phyloP scores from a whole-genome alignment of 2,888 invertebrate species.

The Parthenolecanium corni region DNA sequence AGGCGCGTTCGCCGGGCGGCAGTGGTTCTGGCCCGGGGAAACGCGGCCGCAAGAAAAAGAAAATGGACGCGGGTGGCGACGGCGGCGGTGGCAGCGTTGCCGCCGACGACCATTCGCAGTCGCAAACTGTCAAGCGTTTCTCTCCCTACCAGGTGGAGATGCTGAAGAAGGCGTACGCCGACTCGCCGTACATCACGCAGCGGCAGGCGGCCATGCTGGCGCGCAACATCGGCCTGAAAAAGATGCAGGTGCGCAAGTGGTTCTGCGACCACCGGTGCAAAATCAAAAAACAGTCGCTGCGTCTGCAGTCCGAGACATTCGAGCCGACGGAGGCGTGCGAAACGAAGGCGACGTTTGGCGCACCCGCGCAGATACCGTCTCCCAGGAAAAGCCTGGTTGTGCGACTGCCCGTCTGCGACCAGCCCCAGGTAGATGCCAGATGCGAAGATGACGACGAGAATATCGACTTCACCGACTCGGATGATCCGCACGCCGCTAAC shows the following conservation, averaged over 20 bases:
- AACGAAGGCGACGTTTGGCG: neutral
- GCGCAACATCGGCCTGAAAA: slow-evolving; percentile 20
- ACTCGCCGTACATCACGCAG: slow-evolving; percentile 23
- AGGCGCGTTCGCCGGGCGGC: neutral
- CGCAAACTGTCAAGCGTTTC: slow-evolving; percentile 3
- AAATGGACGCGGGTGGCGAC: neutral
- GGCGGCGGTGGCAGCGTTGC: neutral
- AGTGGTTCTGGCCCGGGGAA: neutral
- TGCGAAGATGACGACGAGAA: neutral
- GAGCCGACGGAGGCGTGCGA: neutral
- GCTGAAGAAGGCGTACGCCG: slow-evolving; percentile 16
- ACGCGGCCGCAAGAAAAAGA: neutral
- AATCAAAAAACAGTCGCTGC: slow-evolving; percentile 20
- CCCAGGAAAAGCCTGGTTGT: neutral
- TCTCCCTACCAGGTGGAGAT: slow-evolving; percentile 19
- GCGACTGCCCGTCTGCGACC: neutral
- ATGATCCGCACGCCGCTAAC: neutral
- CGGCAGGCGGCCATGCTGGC: slow-evolving; percentile 15
- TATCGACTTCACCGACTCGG: neutral
- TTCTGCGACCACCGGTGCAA: slow-evolving; percentile 23
- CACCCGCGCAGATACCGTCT: neutral
- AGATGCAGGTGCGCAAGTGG: slow-evolving; percentile 24
- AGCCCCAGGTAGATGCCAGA: neutral
- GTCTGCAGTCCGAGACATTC: neutral
- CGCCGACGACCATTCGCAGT: neutral